A percentile compares a stretch with the other conserved stretches of the same genome.
These are phyloP conservation scores for Agraylea sexmaculata DNA, from an alignment of 1,140 invertebrate species.

Conservation along the genomic window DNA sequence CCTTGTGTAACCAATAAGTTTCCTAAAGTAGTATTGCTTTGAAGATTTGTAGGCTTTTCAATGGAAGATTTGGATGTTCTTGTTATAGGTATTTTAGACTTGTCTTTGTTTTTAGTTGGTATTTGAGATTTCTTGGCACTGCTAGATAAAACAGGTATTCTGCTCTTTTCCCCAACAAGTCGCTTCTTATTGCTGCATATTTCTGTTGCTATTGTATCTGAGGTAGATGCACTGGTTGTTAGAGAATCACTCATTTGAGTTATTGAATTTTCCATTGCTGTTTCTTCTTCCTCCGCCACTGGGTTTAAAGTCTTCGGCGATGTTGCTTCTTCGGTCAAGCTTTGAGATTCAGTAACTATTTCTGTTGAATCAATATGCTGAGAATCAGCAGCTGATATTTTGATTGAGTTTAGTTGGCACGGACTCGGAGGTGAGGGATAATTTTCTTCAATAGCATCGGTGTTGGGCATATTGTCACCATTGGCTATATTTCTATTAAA, in stretches of 20 bases:
- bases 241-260: conserved; percentile 48
- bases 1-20: conserved; percentile 28
- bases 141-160: conserved; percentile 22
- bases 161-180: conserved; percentile 29
- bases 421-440: background rate
- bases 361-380: no score
- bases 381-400: no score
- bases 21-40: conserved; percentile 5
- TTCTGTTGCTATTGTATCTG: conserved; percentile 50
- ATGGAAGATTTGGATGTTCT: conserved; percentile 24
- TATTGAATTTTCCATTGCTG: conserved; percentile 22
- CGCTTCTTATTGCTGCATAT: conserved; percentile 41
- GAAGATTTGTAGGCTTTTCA: conserved; percentile 19
- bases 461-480: conserved; percentile 27
- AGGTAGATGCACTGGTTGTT: conserved; percentile 52
- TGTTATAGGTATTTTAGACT: conserved; percentile 12
- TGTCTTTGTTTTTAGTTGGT: conserved; percentile 6
- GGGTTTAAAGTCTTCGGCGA: conserved; percentile 40
- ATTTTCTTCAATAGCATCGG: conserved; percentile 16
- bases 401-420: no score
- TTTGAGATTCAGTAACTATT: no score
- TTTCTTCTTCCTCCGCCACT: conserved; percentile 54
- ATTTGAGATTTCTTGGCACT: conserved; percentile 16
- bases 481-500: conserved; percentile 36
- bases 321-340: no score